Percentiles rank a stretch among this genome's conserved stretches.
Evolutionary conservation across 2,888 invertebrate genomes (phyloP).

Genomic region (Mallateleia sp.): DNA sequence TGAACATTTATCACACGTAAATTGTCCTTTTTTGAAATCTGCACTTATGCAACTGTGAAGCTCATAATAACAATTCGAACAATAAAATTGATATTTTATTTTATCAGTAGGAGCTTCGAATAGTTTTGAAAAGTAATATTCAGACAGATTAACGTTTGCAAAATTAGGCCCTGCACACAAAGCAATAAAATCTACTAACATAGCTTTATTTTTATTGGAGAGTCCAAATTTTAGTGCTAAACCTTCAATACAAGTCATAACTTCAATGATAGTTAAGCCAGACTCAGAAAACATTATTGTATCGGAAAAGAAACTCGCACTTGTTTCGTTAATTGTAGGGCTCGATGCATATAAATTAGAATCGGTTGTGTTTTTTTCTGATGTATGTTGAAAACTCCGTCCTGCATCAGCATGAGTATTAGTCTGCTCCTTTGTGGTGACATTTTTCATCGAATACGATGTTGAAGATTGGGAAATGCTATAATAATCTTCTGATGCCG

Average conservation of each 20-base stretch:
- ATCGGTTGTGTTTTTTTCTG: too few species aligned
- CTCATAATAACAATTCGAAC: neutral
- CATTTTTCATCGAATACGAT: too few species aligned
- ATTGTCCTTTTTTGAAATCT: neutral
- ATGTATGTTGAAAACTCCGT: too few species aligned
- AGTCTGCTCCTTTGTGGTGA: too few species aligned
- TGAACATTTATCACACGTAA: neutral
- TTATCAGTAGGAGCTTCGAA: conserved; percentile 23
- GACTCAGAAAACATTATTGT: conserved; percentile 45
- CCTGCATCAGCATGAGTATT: too few species aligned
- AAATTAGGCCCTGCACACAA: conserved; percentile 57
- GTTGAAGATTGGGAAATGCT: too few species aligned
- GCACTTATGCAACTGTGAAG: neutral
- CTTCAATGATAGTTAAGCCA: conserved; percentile 24
- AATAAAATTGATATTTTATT: conserved; percentile 33
- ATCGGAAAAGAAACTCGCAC: too few species aligned
- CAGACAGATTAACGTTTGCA: conserved; percentile 23
- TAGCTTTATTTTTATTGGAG: conserved; percentile 12
- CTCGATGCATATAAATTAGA: too few species aligned
- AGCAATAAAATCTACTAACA: conserved; percentile 25
- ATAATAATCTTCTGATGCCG: too few species aligned
- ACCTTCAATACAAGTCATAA: conserved; percentile 25
- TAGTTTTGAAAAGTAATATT: conserved; percentile 14
- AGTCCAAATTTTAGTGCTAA: conserved; percentile 32
- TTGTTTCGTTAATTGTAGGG: too few species aligned